Evolutionary conservation across 2,888 invertebrate species (phyloP), one percentile per base, ranked within the genome.

Genomic region (Drosophila mercatorum): DNA sequence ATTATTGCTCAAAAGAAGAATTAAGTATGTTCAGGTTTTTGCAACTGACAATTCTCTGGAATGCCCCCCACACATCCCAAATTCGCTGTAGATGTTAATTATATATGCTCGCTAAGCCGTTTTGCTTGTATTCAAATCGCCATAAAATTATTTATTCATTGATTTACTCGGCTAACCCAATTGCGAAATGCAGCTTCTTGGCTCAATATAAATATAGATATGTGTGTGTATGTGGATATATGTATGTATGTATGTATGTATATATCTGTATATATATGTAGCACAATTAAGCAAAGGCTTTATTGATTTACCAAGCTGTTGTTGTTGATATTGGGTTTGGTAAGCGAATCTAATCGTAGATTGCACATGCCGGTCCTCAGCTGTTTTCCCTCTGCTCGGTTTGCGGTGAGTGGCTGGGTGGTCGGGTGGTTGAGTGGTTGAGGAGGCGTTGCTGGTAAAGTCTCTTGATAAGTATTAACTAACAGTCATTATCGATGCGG

Each of bases 391-490:
- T 44, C 12, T 40, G 60, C 38, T 34, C 12, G n/a, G 28, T 31
- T 55, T 40, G 58, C 14, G 22, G 22, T 40, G 17, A 22, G 17
- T 47, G 31, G 17, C 1, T 49, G 28, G 10, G 26, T 10, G 38
- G 31, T 26, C 46, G 28, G 10, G 26, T 10, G 38, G 31, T 26
- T 52, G 44, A 17, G 34, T 26, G 6, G 17, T 47, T 28, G 28
- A 28, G 28, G 28, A 28, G 53, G 47, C 11, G 26, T 2, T 28
- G 26, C 47, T 22, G 49, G 31, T 46, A 41, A 49, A 36, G 51
- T 49, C 53, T 49, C 43, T 53, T 80, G 80, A 79, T 79, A 77
- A 77, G 61, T 67, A 79, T 75, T 67, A 77, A 75, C 80, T 66
- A 75, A 75, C 71, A 67, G 60, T 67, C 63, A 79, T 77, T 70